These are phyloP conservation scores for Podargus strigoides DNA, from an alignment of 2,797 vertebrate species.

Conservation along the genomic window DNA sequence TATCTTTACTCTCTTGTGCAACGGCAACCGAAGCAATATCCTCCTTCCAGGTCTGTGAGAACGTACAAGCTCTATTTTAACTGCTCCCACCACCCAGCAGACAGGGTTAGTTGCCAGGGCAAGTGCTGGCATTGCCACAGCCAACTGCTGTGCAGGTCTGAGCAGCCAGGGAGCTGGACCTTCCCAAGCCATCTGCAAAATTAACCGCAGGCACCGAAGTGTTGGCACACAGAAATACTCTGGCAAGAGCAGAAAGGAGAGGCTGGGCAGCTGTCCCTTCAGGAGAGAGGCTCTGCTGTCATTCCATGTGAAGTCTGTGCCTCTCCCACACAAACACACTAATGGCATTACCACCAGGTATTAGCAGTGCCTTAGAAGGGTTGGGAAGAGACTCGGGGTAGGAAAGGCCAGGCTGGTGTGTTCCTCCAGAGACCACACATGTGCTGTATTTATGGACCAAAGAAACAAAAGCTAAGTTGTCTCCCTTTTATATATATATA, in stretches of 20 bases:
- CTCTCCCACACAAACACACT: neutral
- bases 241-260: neutral
- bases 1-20: neutral
- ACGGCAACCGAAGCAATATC: neutral
- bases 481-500: neutral
- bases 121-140: neutral
- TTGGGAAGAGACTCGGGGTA: neutral
- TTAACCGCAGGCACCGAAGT: neutral
- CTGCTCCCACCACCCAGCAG: neutral
- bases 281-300: neutral
- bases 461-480: slow-evolving; percentile 24
- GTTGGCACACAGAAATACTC: neutral
- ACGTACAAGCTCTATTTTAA: neutral
- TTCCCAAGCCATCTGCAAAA: neutral
- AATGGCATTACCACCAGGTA: neutral
- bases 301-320: neutral
- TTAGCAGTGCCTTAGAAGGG: neutral
- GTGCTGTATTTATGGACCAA: slow-evolving; percentile 22
- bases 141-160: neutral
- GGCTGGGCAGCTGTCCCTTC: neutral
- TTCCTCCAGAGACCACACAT: slow-evolving; percentile 35
- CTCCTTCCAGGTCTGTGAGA: neutral
- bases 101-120: neutral
- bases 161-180: neutral
- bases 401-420: neutral